Percentiles rank a stretch among this genome's conserved stretches.
Evolutionary conservation across 2,888 invertebrate species (phyloP).

Genomic region (Parelbella ahira): DNA sequence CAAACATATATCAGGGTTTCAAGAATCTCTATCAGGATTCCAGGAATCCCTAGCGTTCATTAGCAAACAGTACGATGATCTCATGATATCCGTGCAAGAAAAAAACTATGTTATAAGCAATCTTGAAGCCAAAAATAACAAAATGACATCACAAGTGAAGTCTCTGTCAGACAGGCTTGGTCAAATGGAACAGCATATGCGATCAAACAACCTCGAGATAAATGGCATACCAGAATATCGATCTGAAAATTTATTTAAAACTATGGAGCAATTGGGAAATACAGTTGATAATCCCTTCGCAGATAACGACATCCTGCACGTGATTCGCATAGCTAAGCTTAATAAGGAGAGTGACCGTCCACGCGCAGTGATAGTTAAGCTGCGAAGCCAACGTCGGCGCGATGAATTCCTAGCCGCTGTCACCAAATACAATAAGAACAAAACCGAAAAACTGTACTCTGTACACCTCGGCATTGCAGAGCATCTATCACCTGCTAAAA

Average conservation of each 20-base stretch:
- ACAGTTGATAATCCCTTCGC: background rate
- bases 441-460: conserved; percentile 14
- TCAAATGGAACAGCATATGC: conserved; percentile 9
- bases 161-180: background rate
- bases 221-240: conserved; percentile 7
- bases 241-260: conserved; percentile 8
- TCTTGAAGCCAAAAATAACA: conserved; percentile 1
- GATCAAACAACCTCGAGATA: conserved; percentile 1
- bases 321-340: conserved; percentile 14
- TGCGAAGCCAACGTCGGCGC: conserved; percentile 13
- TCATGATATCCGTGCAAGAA: conserved; percentile 3
- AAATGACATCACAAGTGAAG: background rate
- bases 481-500: conserved; percentile 4
- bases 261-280: conserved; percentile 4
- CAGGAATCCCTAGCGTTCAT: conserved; percentile 7
- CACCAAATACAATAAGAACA: conserved; percentile 2
- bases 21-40: conserved; percentile 10
- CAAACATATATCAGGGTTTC: conserved; percentile 1
- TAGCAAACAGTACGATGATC: conserved; percentile 12
- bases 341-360: conserved; percentile 16
- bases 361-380: conserved; percentile 14
- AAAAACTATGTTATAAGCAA: conserved; percentile 4
- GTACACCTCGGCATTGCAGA: conserved; percentile 25
- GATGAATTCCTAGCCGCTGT: conserved; percentile 21
- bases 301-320: conserved; percentile 8